Evolutionary conservation across 1,140 invertebrate species (phyloP).

Genomic region (Eurosta solidaginis): DNA sequence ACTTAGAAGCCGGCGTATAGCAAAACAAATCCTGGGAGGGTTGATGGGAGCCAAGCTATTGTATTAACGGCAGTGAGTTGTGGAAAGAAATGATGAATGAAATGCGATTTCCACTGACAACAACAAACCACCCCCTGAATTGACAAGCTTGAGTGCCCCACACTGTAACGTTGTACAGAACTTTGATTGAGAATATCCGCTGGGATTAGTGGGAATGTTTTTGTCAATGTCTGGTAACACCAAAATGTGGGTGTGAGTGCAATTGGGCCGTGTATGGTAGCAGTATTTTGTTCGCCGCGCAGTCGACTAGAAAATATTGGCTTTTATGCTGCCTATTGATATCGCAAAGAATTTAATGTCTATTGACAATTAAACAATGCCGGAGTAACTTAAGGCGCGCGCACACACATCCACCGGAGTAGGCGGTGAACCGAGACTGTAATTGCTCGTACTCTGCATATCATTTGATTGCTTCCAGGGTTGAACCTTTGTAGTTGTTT

Average conservation of each 20-base stretch:
- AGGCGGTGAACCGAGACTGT: neutral
- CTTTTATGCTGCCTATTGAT: conserved; percentile 59
- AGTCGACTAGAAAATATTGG: conserved; percentile 59
- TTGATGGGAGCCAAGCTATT: conserved; percentile 6
- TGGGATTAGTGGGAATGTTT: conserved; percentile 54
- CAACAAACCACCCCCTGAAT: conserved; percentile 33
- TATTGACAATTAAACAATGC: conserved; percentile 59
- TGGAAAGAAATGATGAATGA: conserved; percentile 56
- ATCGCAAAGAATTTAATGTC: conserved; percentile 50
- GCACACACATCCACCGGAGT: neutral
- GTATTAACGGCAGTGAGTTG: conserved; percentile 45
- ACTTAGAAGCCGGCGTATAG: neutral
- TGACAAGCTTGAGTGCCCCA: neutral
- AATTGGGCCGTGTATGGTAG: neutral
- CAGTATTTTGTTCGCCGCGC: neutral
- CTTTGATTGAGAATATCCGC: conserved; percentile 60
- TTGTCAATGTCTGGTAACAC: conserved; percentile 27
- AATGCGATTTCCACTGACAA: conserved; percentile 54
- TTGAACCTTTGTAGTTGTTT: neutral
- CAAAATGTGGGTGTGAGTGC: neutral
- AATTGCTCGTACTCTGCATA: neutral
- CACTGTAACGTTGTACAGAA: conserved; percentile 28
- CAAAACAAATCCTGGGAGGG: neutral
- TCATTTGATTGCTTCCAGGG: neutral
- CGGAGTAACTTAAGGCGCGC: neutral